Base-by-base conservation (phyloP, 2,113 vertebrate species). In the Elanus axillaris region DNA sequence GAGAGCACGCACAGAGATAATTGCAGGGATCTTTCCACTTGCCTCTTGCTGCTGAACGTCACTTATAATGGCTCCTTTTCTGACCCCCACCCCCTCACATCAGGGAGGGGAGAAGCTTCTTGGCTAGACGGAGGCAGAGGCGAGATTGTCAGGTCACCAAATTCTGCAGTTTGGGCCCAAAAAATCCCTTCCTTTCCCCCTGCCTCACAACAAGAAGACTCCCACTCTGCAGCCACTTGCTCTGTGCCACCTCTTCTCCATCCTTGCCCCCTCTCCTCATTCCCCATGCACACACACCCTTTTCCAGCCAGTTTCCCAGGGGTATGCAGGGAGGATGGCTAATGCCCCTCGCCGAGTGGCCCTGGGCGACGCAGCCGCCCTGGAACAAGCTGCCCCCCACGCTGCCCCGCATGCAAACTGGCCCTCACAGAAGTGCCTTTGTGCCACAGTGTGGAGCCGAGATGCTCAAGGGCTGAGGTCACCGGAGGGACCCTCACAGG, bases 401-500 rank as follows among this genome's bases (percentile, higher is more conserved):
- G 18, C 95, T 79, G 80, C 68, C 86, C 87, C 1, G 0, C 1
- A 0, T 47, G 47, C 76, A 83, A 4, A n/a, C 11, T 0, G 42
- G 29, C 82, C 78, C 83, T 58, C 80, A 97, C 52, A 97, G 94
- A 96, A 93, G 92, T 0, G 31, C 40, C 88, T 97, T 97, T 98
- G 96, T 98, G 91, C 85, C 16, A 1, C 4, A 3, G 66, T 17
- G 9, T 55, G 40, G 48, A 91, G 81, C 50, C 2, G 6, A 56
- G 89, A 71, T 96, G 83, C 86, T 93, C 8, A 0, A 64, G 71
- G 88, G 71, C 86, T 97, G 96, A 97, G 86, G 91, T 97, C 97
- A 98, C 72, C 2, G 0, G 10, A 76, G 67, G 56, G 91, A 93
- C 88, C 94, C 76, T 95, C 90, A 97, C 91, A 98, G 96, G 88